Percentiles rank a stretch among this genome's conserved stretches.
phyloP scores from a whole-genome alignment of 2,888 invertebrate species.

The Ennomos quercinarius region DNA sequence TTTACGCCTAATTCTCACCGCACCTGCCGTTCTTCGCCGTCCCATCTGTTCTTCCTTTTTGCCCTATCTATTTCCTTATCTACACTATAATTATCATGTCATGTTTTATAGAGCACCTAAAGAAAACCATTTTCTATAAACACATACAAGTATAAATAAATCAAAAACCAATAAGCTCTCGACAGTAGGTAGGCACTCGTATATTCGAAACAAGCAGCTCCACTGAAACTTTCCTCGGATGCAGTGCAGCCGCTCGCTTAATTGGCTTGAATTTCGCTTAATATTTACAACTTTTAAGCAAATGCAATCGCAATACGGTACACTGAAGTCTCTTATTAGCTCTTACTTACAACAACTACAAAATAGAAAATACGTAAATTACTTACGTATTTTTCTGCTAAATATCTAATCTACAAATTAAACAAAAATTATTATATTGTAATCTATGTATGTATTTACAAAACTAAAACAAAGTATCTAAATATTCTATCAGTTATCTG shows the following conservation, averaged over 20 bases:
- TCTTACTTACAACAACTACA: conserved; percentile 1
- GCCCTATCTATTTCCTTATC: not conserved
- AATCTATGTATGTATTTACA: too few species aligned
- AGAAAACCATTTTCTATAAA: conserved; percentile 29
- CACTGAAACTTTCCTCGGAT: conserved; percentile 63
- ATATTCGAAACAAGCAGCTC: conserved; percentile 53
- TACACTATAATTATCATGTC: too few species aligned
- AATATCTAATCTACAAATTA: too few species aligned
- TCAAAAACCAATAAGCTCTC: conserved; percentile 69
- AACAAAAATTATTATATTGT: too few species aligned
- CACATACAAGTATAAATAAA: conserved; percentile 51
- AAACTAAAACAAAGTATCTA: too few species aligned
- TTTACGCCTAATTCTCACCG: too few species aligned
- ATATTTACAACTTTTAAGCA: conserved; percentile 57
- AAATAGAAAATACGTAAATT: too few species aligned
- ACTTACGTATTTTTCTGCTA: too few species aligned
- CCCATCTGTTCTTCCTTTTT: too few species aligned
- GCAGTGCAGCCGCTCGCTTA: conserved; percentile 67
- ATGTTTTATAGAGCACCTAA: conserved; percentile 3
- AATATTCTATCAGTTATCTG: too few species aligned
- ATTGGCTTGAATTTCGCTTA: conserved; percentile 75
- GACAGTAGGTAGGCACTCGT: conserved; percentile 48
- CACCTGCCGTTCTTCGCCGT: too few species aligned
- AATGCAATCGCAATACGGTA: conserved; percentile 45
- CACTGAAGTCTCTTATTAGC: conserved; percentile 38